Conservation (phyloP, 2,113 vertebrate species). For the Nothobranchius kuhntae region DNA sequence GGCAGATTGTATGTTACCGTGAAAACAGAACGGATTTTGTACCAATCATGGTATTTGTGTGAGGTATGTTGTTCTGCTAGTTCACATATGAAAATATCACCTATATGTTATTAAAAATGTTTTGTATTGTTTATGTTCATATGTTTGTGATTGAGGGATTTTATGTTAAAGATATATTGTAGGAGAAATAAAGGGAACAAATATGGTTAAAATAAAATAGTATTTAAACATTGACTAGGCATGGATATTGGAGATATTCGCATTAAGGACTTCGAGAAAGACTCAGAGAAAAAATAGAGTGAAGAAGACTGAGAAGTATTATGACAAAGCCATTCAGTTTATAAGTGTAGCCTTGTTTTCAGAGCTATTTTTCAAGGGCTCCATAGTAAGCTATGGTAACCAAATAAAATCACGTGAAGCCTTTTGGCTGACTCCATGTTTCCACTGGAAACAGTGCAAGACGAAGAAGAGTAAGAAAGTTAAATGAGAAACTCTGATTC, state of each 20-base stretch:
- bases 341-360: slow-evolving; percentile 50
- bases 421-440: slow-evolving; percentile 57
- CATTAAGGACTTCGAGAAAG: slow-evolving; percentile 1
- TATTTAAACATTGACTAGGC: no score
- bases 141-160: no score
- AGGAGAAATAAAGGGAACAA: no score
- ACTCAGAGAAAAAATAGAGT: background rate
- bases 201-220: no score
- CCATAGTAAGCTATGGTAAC: slow-evolving; percentile 68
- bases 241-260: slow-evolving; percentile 1
- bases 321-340: background rate
- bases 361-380: slow-evolving; percentile 64
- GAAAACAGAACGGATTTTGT: no score
- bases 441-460: slow-evolving; percentile 49
- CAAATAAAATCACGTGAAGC: slow-evolving; percentile 72
- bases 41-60: no score
- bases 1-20: no score
- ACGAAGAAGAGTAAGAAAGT: slow-evolving; percentile 32
- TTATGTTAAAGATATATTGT: no score
- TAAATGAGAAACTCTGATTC: slow-evolving; percentile 8
- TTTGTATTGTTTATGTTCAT: no score
- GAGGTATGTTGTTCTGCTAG: no score
- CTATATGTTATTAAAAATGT: no score
- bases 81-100: no score
- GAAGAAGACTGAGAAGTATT: slow-evolving; percentile 9